These are phyloP conservation scores for Isotomurus palustris DNA, from an alignment of 2,888 invertebrate genomes.

Conservation along the genomic window DNA sequence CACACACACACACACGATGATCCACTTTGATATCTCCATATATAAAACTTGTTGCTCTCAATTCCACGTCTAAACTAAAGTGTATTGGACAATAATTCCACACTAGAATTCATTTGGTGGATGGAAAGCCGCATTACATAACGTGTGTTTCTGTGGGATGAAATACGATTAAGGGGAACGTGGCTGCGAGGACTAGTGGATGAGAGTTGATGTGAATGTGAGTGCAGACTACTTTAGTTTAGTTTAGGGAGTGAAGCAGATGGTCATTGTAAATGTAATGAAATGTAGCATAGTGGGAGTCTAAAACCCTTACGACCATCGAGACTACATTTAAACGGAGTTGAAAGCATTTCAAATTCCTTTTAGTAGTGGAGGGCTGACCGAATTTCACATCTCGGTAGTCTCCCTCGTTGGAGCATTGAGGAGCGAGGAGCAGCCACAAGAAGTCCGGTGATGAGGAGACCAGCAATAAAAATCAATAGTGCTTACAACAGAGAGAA, in stretches of 20 bases:
- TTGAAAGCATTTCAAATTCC: conserved; percentile 19
- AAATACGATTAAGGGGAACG: too few relatives aligned
- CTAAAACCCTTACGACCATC: conserved; percentile 9
- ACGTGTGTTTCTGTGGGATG: too few relatives aligned
- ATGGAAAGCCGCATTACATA: too few relatives aligned
- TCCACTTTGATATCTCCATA: too few relatives aligned
- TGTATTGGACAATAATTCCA: too few relatives aligned
- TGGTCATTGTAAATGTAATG: conserved; percentile 16
- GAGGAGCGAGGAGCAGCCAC: not conserved
- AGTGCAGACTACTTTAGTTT: too few relatives aligned
- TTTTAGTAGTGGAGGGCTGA: conserved; percentile 12
- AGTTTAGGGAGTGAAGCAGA: conserved; percentile 9
- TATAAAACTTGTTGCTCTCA: too few relatives aligned
- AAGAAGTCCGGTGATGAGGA: conserved; percentile 1
- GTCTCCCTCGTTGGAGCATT: not conserved
- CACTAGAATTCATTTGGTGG: too few relatives aligned
- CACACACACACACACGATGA: too few relatives aligned
- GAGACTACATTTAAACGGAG: not conserved
- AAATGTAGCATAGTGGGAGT: conserved; percentile 11
- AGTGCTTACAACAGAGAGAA: not conserved
- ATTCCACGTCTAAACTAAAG: too few relatives aligned
- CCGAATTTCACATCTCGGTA: not conserved
- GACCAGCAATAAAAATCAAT: conserved; percentile 19
- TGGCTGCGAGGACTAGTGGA: too few relatives aligned
- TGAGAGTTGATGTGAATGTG: too few relatives aligned